Evolutionary conservation across 2,888 invertebrate genomes (phyloP), one percentile per base, ranked within the genome.

Genomic region (Sceliomorpha sp.): DNA sequence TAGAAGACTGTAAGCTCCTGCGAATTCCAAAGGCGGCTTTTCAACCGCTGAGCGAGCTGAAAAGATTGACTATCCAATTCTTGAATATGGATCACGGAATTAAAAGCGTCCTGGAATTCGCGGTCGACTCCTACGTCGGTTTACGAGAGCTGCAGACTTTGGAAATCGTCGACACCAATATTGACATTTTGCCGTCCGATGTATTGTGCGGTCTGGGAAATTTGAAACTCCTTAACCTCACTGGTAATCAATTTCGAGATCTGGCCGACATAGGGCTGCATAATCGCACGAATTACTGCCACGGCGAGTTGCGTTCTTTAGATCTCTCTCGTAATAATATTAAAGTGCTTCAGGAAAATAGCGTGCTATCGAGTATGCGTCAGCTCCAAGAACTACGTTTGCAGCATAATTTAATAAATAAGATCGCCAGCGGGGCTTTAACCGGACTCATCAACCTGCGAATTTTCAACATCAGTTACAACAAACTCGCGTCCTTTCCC

Each of bases 251-350:
- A 80, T 92, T 97, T 74, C 92, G 93, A 74, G 94, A 93, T 73
- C 91, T 95, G 4, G 94, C 94, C 72, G 92, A 93, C 78, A 90
- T 96, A 72, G 95, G 96, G 42, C 92, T 95, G 79, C 87, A 88
- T 80, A 70, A 69, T 59, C 71, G 85, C 48, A 90, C 91, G 75
- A 48, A 20, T n/a, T 45, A 55, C 27, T 84, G 84, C 72, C 84
- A 89, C 53, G 91, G 91, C 69, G 94, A 94, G 80, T 88, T 96
- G 70, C 93, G 94, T 73, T 91, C 92, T 47, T 89, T 97, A 72
- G 96, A 97, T 88, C 89, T 96, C 53, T 96, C 96, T 69, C 90
- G 91, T 80, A 97, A 97, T 88, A 94, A 94, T 84, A 90, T 97
- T 59, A 92, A 92, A 60, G 90, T 91, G 10, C 85, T 95, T 71